phyloP scores from a whole-genome alignment of 2,888 invertebrate genomes.

The Patella caerulea region DNA sequence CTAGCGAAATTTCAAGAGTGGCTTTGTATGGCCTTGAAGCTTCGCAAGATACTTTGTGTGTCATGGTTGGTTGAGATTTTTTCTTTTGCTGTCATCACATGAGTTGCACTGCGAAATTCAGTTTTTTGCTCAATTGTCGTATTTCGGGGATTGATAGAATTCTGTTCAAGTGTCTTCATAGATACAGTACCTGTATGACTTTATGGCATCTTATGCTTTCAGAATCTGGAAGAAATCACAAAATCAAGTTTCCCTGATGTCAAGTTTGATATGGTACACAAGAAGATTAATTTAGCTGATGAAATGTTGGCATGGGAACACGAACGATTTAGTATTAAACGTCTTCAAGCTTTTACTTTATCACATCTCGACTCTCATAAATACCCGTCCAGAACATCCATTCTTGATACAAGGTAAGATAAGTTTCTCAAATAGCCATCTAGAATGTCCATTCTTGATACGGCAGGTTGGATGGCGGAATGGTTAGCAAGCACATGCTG shows the following conservation, averaged over 20 bases:
- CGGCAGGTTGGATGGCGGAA: no score
- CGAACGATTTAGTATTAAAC: constrained; percentile 92
- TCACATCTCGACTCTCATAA: constrained; percentile 78
- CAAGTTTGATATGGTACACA: constrained; percentile 76
- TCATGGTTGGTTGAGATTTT: no score
- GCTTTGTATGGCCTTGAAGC: no score
- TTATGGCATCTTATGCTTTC: constrained; percentile 44
- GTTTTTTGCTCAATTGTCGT: not conserved
- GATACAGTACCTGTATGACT: not conserved
- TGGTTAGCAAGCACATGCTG: no score
- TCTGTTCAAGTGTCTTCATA: not conserved
- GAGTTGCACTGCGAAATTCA: not conserved
- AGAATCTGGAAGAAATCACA: constrained; percentile 78
- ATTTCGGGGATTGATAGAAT: not conserved
- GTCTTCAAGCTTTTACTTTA: constrained; percentile 92
- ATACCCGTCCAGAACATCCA: constrained; percentile 66
- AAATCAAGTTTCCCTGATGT: constrained; percentile 67
- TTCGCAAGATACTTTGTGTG: no score
- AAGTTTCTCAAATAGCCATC: not conserved
- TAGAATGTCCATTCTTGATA: no score
- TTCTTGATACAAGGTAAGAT: constrained; percentile 71
- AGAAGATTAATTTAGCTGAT: constrained; percentile 96
- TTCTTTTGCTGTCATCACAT: not conserved
- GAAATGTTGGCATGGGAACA: constrained; percentile 96
- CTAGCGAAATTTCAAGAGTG: no score